Evolutionary conservation across 2,888 invertebrate species (phyloP), one percentile per base, ranked within the genome.

Genomic region (Glaucopsyche alexis): DNA sequence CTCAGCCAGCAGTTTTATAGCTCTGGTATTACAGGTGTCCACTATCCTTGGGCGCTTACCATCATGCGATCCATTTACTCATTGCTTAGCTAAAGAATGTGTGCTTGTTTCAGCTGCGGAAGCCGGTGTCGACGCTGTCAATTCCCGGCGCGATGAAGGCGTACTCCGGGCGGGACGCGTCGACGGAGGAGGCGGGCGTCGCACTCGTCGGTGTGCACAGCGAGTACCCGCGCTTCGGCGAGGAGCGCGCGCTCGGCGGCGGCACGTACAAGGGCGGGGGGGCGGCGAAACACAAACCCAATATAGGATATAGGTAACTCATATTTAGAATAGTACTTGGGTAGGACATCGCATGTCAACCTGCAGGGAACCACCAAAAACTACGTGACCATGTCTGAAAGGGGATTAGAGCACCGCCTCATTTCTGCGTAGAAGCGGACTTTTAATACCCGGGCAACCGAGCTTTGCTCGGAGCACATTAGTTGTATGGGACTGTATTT

Each of bases 61-160:
- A n/a, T n/a, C n/a, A n/a, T n/a, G n/a, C n/a, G n/a, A n/a, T n/a
- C n/a, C n/a, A n/a, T n/a, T n/a, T n/a, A n/a, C n/a, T n/a, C n/a
- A n/a, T n/a, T n/a, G n/a, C 29, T 29, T 71, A 13, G 13, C 60
- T 60, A 6, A 38, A 38, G 11, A 4, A 9, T 1, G n/a, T 16
- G 8, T n/a, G 38, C 8, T 69, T 70, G 70, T 95, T 95, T 76
- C 95, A 98, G 97, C 96, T 99, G 93, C 97, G 98, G 94, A 99
- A 98, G 95, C 98, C 98, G 94, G 97, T 97, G 93, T 98, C 98
- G 93, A 98, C 98, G 91, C 96, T 98, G 91, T 98, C 98, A 94
- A 97, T 98, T 94, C 98, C 98, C 90, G 97, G 97, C 93, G 97
- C 97, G 92, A 97, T 97, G 95, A 97, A 97, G 95, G 94, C 94